Evolutionary conservation across 2,888 invertebrate species (phyloP), one percentile per base, ranked within the genome.

Genomic region (Invenusta paracnida): DNA sequence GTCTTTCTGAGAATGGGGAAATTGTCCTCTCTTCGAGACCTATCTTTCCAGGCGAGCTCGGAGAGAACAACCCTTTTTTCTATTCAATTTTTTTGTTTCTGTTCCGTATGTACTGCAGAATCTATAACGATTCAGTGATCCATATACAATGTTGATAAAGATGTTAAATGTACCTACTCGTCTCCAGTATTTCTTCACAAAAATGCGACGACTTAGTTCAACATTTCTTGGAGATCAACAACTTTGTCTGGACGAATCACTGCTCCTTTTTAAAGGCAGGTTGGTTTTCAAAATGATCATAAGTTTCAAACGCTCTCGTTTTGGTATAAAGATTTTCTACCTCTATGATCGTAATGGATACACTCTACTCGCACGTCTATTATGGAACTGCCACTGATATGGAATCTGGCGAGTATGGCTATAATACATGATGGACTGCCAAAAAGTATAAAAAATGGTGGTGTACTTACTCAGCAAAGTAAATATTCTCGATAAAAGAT

Each of bases 241-340:
- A 27, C 82, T 82, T 1, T 82, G 25, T 5, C 29, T 82, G 11
- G 82, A 82, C 23, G 82, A 82, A 82, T 82, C 82, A 29, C 29
- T 82, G 17, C 82, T 82, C 29, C 29, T 82, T 2, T 82, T 82
- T 29, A 82, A 82, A 30, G 82, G 31, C 25, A 11, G 82, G 5
- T 28, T 82, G 2, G 2, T 82, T 5, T 82, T 82, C 82, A 82
- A 82, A 82, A 11, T 5, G 82, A 25, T 82, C 23, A 82, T 82
- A 2, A 13, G 27, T 25, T 25, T 82, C 82, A 82, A 82, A 30
- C n/a, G 82, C 17, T 29, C 27, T 27, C 82, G 82, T 17, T 29
- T 82, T 23, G 82, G 82, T 30, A 82, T 82, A 29, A 82, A 82
- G 27, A 82, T 29, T 30, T 82, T 82, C 29, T 82, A n/a, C n/a